phyloP scores from a whole-genome alignment of 2,888 invertebrate genomes.

The Sinotaia quadrata region DNA sequence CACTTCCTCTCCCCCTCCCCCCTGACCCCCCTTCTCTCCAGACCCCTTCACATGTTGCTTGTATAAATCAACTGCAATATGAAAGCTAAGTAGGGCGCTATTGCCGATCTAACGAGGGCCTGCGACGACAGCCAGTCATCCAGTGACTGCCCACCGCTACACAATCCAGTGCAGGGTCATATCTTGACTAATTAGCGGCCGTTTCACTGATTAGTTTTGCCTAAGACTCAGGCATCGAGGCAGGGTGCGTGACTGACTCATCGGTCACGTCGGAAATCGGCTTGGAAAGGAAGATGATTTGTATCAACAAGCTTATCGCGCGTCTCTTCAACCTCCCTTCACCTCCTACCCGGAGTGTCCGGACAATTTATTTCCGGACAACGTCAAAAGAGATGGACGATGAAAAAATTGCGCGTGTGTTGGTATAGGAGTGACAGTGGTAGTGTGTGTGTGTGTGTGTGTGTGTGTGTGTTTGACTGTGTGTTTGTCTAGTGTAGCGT shows the following conservation, averaged over 20 bases:
- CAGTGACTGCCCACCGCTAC: conserved; percentile 17
- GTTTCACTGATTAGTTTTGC: conserved; percentile 25
- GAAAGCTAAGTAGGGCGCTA: conserved; percentile 1
- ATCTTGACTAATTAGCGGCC: conserved; percentile 21
- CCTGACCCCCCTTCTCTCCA: neutral
- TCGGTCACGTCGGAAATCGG: neutral
- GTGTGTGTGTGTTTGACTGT: no score
- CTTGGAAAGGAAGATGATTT: neutral
- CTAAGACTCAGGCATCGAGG: neutral
- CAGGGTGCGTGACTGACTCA: conserved; percentile 3
- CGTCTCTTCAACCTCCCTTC: neutral
- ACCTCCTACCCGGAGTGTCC: neutral
- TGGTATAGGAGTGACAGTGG: no score
- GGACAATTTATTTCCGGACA: conserved; percentile 13
- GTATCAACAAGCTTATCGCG: conserved; percentile 5
- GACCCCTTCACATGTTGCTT: neutral
- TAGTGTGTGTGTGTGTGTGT: no score
- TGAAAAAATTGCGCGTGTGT: no score
- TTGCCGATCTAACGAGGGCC: neutral
- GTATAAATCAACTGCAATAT: conserved; percentile 14
- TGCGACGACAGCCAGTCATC: conserved; percentile 5
- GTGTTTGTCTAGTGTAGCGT: no score
- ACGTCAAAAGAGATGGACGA: no score
- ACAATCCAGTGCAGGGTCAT: conserved; percentile 23
- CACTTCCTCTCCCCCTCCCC: neutral